Base-by-base conservation (phyloP, 2,888 invertebrate species). In the Zonitis immaculata region DNA sequence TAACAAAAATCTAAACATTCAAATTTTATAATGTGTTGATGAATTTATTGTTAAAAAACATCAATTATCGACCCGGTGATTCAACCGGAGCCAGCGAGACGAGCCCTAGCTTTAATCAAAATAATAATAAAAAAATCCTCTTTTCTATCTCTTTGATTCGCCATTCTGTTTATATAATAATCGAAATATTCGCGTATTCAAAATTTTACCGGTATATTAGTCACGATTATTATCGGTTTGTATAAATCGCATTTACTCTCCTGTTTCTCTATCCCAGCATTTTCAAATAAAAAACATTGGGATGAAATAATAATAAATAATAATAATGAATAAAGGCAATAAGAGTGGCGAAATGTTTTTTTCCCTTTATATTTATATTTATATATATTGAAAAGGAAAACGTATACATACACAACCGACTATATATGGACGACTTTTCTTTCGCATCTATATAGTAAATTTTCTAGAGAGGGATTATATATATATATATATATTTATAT, bases 241-340 rank as follows among this genome's bases (percentile, higher is more conserved):
- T 16, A 57, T 62, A 67, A 68, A 68, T 69, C 64, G 66, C 66
- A 65, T 68, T 70, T 67, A 64, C 64, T 58, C 63, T 62, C n/a
- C 61, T 63, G 65, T 64, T 32, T 14, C n/a, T n/a, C n/a, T n/a
- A n/a, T 32, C 5, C 32, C 25, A 3, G 6, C 6, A 25, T 27
- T 27, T 27, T 27, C 7, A 2, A 9, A 35, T 35, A 16, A 66
- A 66, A 64, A 66, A 69, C 62, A 68, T 30, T 35, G 35, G 14
- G 35, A 35, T 44, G 65, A 66, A 68, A 68, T 68, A n/a, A n/a
- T n/a, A n/a, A n/a, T n/a, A n/a, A n/a, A n/a, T n/a, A n/a, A n/a
- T n/a, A n/a, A n/a, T n/a, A n/a, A n/a, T n/a, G n/a, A n/a, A n/a
- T n/a, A 68, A 69, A 69, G 66, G 66, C 62, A n/a, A n/a, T n/a